phyloP scores from a whole-genome alignment of 2,888 invertebrate genomes.

The Protodeltote pygarga region DNA sequence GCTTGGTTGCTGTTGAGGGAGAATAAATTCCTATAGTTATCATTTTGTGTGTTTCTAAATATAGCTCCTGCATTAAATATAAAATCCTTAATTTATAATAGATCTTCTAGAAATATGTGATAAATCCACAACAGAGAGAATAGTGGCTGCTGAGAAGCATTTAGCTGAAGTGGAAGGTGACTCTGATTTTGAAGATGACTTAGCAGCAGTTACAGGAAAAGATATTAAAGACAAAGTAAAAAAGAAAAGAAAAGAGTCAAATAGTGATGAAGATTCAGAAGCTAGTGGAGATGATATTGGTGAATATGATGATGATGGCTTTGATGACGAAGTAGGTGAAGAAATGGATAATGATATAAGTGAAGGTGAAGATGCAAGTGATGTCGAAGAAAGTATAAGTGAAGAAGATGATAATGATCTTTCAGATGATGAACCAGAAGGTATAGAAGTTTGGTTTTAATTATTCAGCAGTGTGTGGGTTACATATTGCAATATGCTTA shows the following conservation, averaged over 20 bases:
- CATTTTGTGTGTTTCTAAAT: too few species aligned
- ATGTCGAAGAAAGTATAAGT: conserved; percentile 43
- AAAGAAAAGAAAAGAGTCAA: conserved; percentile 24
- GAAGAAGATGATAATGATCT: conserved; percentile 16
- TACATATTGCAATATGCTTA: too few species aligned
- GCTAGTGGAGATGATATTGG: conserved; percentile 33
- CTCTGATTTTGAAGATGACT: conserved; percentile 89
- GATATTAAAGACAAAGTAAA: conserved; percentile 57
- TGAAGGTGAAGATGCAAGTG: conserved; percentile 26
- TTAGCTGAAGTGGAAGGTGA: conserved; percentile 86
- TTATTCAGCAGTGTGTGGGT: too few species aligned
- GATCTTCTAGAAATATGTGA: conserved; percentile 92
- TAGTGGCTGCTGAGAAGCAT: conserved; percentile 88
- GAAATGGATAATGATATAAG: conserved; percentile 36
- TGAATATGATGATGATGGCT: conserved; percentile 44
- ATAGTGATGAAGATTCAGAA: conserved; percentile 19
- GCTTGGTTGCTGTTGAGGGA: too few species aligned
- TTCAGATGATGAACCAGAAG: conserved; percentile 56
- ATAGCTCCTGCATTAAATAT: too few species aligned
- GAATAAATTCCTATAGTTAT: too few species aligned
- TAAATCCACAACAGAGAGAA: conserved; percentile 87
- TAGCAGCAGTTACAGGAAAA: conserved; percentile 85
- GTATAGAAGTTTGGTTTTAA: conserved; percentile 35
- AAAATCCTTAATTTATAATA: conserved; percentile 55
- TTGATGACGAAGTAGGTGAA: conserved; percentile 38